A percentile compares a stretch with the other conserved stretches of the same genome.
phyloP scores from a whole-genome alignment of 2,797 vertebrate species.

The Astyanax mexicanus region DNA sequence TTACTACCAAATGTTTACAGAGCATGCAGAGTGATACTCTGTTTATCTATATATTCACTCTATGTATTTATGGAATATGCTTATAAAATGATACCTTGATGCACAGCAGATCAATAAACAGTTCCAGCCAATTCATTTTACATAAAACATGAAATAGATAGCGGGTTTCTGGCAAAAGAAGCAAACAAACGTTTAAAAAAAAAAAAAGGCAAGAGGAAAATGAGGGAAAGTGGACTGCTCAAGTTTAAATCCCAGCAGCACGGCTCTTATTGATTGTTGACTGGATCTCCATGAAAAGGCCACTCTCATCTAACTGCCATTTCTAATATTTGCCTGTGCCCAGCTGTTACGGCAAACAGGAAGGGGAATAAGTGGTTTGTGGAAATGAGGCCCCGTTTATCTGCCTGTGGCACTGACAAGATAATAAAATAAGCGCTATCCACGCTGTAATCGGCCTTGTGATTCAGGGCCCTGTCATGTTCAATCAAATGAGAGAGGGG shows the following conservation, averaged over 20 bases:
- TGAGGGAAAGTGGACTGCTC: not conserved
- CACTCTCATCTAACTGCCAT: conserved; percentile 45
- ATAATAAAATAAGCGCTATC: conserved; percentile 74
- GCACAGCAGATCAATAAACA: not conserved
- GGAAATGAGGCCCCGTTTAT: conserved; percentile 71
- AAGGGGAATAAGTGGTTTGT: conserved; percentile 60
- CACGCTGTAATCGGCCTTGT: conserved; percentile 68
- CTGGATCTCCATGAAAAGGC: conserved; percentile 46
- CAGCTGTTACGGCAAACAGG: conserved; percentile 58
- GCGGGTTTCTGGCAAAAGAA: not conserved
- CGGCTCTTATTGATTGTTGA: conserved; percentile 44
- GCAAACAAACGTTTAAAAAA: not conserved
- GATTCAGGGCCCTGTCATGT: conserved; percentile 71
- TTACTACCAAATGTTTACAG: too few relatives aligned
- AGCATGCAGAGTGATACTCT: too few relatives aligned
- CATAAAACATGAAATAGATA: not conserved
- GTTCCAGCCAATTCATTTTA: not conserved
- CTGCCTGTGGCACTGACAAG: conserved; percentile 73
- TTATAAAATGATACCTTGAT: not conserved
- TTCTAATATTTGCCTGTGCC: conserved; percentile 56
- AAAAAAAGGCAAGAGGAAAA: not conserved
- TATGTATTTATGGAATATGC: not conserved
- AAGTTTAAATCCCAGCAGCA: not conserved
- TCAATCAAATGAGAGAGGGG: conserved; percentile 62
- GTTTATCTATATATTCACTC: not conserved